A percentile compares a stretch with the other conserved stretches of the same genome.
Conservation (phyloP, 2,797 vertebrate species). For the Pseudochaenichthys georgianus region DNA sequence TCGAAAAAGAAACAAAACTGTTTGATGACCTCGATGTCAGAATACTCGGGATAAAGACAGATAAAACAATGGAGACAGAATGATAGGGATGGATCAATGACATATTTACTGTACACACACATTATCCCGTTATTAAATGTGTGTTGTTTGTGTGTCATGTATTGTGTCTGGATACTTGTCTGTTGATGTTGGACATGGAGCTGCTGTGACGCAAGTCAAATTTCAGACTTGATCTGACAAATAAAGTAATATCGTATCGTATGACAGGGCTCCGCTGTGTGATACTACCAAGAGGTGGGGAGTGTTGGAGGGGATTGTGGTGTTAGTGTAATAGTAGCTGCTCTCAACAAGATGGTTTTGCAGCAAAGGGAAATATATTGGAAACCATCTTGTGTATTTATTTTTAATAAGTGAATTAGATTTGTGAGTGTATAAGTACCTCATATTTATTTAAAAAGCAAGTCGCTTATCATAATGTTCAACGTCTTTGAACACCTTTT, state of each 20-base stretch:
- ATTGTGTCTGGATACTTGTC: too few relatives aligned
- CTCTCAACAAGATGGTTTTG: too few relatives aligned
- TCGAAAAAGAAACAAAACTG: slow-evolving; percentile 45
- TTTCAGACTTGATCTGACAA: too few relatives aligned
- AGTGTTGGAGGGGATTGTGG: background rate
- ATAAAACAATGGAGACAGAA: slow-evolving; percentile 12
- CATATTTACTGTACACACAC: slow-evolving; percentile 8
- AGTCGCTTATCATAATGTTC: background rate
- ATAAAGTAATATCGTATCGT: too few relatives aligned
- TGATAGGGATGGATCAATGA: slow-evolving; percentile 7
- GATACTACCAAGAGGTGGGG: background rate
- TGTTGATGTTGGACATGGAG: too few relatives aligned
- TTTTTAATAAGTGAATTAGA: too few relatives aligned
- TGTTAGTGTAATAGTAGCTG: too few relatives aligned
- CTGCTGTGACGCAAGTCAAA: too few relatives aligned
- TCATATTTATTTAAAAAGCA: background rate
- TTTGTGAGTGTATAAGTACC: too few relatives aligned
- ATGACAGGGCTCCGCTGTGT: background rate
- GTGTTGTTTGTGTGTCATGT: too few relatives aligned
- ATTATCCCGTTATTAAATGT: background rate
- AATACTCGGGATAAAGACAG: slow-evolving; percentile 14
- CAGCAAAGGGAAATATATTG: too few relatives aligned
- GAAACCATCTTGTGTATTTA: too few relatives aligned
- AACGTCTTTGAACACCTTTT: slow-evolving; percentile 7
- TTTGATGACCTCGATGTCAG: slow-evolving; percentile 44